Percentiles rank a stretch among this genome's conserved stretches.
Evolutionary conservation across 1,140 invertebrate species (phyloP).

Genomic region (Drosophila albomicans): DNA sequence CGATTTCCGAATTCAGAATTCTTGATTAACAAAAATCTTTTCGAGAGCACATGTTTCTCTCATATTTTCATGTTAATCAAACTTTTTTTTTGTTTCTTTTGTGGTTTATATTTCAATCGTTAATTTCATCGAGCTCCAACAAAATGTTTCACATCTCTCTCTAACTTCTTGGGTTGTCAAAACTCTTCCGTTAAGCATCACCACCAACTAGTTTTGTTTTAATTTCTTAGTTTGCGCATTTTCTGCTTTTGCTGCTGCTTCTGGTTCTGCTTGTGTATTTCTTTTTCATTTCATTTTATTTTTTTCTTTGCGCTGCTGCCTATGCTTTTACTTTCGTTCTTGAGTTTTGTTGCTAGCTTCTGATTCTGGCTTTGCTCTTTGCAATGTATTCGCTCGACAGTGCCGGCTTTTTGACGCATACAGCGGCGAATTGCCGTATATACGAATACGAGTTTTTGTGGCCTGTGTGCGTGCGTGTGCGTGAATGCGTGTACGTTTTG

Average conservation of each 20-base stretch:
- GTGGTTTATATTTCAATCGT: constrained; percentile 10
- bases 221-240: constrained; percentile 40
- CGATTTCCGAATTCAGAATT: neutral
- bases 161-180: constrained; percentile 18
- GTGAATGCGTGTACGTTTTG: constrained; percentile 25
- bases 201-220: constrained; percentile 48
- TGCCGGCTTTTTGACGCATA: constrained; percentile 78
- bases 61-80: constrained; percentile 4
- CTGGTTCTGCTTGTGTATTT: constrained; percentile 29
- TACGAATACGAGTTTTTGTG: neutral
- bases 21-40: constrained; percentile 14
- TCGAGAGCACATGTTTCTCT: constrained; percentile 33
- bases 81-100: constrained; percentile 18
- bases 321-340: constrained; percentile 78
- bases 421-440: constrained; percentile 42
- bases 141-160: constrained; percentile 2
- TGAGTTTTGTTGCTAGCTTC: constrained; percentile 56
- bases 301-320: constrained; percentile 38
- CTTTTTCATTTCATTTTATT: constrained; percentile 18
- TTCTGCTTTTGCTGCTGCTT: constrained; percentile 30
- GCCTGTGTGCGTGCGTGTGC: neutral
- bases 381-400: constrained; percentile 58
- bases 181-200: constrained; percentile 31
- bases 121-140: constrained; percentile 9
- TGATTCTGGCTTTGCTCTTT: constrained; percentile 46